A percentile compares a stretch with the other conserved stretches of the same genome.
These are phyloP conservation scores for Drosophila pruinosa DNA, from an alignment of 1,140 invertebrate genomes.

Conservation along the genomic window DNA sequence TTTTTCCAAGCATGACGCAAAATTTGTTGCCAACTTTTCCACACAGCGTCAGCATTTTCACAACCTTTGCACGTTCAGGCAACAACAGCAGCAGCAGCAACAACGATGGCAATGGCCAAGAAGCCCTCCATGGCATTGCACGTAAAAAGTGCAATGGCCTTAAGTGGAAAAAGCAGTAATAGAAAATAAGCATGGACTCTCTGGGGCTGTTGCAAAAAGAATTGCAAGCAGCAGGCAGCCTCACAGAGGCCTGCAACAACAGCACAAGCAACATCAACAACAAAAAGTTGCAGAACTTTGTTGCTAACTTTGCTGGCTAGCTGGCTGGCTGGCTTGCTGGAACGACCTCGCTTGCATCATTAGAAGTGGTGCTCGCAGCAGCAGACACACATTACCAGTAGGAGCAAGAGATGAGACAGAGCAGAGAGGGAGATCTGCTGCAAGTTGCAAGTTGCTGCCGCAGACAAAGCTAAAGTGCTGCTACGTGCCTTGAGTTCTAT, in stretches of 20 bases:
- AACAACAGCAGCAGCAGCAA: conserved; percentile 38
- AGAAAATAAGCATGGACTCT: conserved; percentile 79
- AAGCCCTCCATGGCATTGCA: conserved; percentile 78
- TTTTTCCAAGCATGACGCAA: conserved; percentile 80
- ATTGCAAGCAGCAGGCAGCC: conserved; percentile 51
- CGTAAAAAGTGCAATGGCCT: conserved; percentile 81
- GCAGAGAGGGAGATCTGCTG: conserved; percentile 4
- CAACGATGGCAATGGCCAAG: conserved; percentile 69
- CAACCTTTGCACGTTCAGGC: conserved; percentile 77
- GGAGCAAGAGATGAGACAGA: not conserved
- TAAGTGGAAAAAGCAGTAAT: conserved; percentile 82
- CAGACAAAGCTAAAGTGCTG: conserved; percentile 74
- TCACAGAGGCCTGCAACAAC: conserved; percentile 30
- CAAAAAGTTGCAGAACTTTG: conserved; percentile 66
- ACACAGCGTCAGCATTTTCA: conserved; percentile 76
- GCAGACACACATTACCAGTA: conserved; percentile 25
- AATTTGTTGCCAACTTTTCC: conserved; percentile 80
- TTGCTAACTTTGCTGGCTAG: conserved; percentile 24
- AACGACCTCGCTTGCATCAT: conserved; percentile 79
- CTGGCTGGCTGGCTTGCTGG: conserved; percentile 27
- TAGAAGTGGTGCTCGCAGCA: conserved; percentile 72
- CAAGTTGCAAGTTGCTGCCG: conserved; percentile 63
- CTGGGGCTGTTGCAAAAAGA: conserved; percentile 46
- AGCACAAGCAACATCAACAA: conserved; percentile 20
- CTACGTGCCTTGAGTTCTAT: conserved; percentile 69